A percentile compares a stretch with the other conserved stretches of the same genome.
phyloP scores from a whole-genome alignment of 1,140 invertebrate species.

The Ceratosolen solmsi region DNA sequence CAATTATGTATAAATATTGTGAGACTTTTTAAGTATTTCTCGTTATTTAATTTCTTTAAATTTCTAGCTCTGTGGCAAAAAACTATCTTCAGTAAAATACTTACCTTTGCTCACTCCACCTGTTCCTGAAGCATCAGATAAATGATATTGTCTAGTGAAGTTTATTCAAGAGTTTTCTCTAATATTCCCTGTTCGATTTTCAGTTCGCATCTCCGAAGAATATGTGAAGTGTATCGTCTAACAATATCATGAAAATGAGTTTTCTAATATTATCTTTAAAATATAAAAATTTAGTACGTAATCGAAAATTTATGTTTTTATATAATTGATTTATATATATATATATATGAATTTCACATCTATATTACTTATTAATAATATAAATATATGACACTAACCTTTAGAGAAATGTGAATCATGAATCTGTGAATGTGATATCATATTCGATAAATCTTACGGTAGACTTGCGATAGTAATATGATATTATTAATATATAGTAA shows the following conservation, averaged over 20 bases:
- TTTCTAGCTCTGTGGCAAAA: not conserved
- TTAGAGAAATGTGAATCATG: not conserved
- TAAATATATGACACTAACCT: not conserved
- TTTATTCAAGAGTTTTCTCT: not conserved
- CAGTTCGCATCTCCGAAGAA: not conserved
- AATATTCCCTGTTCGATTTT: not conserved
- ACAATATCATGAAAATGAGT: not conserved
- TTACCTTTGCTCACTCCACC: not conserved
- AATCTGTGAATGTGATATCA: not conserved
- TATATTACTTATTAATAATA: too few relatives aligned
- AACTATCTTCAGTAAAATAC: not conserved
- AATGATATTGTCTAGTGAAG: not conserved
- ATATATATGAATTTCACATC: too few relatives aligned
- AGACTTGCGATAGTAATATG: not conserved
- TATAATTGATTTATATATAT: too few relatives aligned
- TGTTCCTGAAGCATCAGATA: not conserved
- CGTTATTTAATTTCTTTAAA: too few relatives aligned
- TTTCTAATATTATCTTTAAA: not conserved
- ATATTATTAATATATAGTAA: too few relatives aligned
- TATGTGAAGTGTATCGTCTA: not conserved
- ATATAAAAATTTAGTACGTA: not conserved
- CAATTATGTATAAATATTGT: too few relatives aligned
- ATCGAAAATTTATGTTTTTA: not conserved
- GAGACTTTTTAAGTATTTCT: too few relatives aligned
- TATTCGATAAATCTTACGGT: not conserved